Conservation (phyloP, 2,797 vertebrate species). For the Danio tinwini region DNA sequence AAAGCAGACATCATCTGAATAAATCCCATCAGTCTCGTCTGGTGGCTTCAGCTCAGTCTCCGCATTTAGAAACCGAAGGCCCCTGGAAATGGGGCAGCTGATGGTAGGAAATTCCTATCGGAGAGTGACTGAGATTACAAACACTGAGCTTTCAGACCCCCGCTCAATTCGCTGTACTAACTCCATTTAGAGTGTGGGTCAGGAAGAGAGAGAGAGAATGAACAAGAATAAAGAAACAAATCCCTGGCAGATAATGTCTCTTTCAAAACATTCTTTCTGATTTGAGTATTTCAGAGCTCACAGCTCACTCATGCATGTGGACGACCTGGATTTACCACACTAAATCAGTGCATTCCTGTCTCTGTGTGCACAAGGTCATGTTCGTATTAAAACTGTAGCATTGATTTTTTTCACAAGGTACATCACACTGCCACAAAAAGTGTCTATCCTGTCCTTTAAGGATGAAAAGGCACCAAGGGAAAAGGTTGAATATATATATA, state of each 20-base stretch:
- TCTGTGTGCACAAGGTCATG: slow-evolving; percentile 27
- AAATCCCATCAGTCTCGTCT: slow-evolving; percentile 34
- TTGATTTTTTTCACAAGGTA: slow-evolving; percentile 19
- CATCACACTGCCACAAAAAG: neutral
- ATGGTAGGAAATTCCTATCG: slow-evolving; percentile 46
- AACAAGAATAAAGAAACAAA: slow-evolving; percentile 47
- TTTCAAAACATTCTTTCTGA: slow-evolving; percentile 48
- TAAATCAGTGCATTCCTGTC: slow-evolving; percentile 33
- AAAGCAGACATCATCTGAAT: slow-evolving; percentile 34
- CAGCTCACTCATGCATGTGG: slow-evolving; percentile 42
- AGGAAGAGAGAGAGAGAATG: slow-evolving; percentile 32
- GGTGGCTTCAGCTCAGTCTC: slow-evolving; percentile 30
- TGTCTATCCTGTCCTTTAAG: neutral
- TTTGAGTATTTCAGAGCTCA: slow-evolving; percentile 50
- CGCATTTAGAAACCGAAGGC: slow-evolving; percentile 44
- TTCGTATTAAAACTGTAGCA: neutral
- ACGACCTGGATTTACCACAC: slow-evolving; percentile 37
- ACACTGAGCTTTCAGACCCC: slow-evolving; percentile 31
- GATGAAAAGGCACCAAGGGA: neutral
- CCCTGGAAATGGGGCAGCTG: slow-evolving; percentile 49
- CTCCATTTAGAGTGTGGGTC: slow-evolving; percentile 34
- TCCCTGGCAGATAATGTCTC: slow-evolving; percentile 53
- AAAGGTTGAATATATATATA: too few relatives aligned
- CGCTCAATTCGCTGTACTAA: slow-evolving; percentile 12
- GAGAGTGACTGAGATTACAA: slow-evolving; percentile 35